Evolutionary conservation across 2,888 invertebrate species (phyloP).

Genomic region (Synergus itoensis): DNA sequence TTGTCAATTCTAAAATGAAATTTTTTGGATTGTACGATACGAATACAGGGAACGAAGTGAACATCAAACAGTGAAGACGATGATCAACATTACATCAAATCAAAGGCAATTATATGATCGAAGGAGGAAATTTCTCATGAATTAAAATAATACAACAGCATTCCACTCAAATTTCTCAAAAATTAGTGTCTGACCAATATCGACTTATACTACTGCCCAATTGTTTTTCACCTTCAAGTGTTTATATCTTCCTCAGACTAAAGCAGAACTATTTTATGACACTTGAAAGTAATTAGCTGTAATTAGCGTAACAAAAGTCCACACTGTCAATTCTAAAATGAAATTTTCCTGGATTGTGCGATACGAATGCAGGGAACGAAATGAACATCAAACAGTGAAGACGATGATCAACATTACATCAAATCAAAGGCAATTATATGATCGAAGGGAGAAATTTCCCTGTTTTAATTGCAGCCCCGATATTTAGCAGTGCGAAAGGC

Average conservation of each 20-base stretch:
- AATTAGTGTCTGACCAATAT: not conserved
- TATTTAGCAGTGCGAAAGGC: constrained; percentile 53
- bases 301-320: not conserved
- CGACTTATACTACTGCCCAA: too few species aligned
- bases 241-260: too few species aligned
- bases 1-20: not conserved
- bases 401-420: not conserved
- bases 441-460: constrained; percentile 18
- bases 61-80: not conserved
- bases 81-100: not conserved
- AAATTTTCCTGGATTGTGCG: not conserved
- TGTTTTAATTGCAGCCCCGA: constrained; percentile 56
- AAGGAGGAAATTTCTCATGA: constrained; percentile 9
- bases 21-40: not conserved
- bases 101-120: constrained; percentile 21
- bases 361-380: not conserved
- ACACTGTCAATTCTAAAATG: not conserved
- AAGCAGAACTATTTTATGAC: too few species aligned
- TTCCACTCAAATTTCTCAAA: not conserved
- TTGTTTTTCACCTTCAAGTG: too few species aligned
- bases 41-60: not conserved
- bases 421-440: constrained; percentile 27
- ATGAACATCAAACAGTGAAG: not conserved
- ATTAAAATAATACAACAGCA: not conserved
- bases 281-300: not conserved